phyloP scores from a whole-genome alignment of 2,113 vertebrate genomes.

The Piaya cayana region DNA sequence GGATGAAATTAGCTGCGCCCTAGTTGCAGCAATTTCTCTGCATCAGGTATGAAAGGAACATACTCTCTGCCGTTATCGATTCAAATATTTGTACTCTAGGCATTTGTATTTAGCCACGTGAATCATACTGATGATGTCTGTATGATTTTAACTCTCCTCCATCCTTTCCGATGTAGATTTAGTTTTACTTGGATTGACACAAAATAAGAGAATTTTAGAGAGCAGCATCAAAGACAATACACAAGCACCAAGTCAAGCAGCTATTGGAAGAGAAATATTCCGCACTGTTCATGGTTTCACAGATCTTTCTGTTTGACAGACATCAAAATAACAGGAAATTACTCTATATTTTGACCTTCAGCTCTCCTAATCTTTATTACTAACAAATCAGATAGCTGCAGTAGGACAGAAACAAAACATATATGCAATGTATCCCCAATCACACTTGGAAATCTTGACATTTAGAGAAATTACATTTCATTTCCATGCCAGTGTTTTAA shows the following conservation, averaged over 20 bases:
- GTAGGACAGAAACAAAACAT: neutral
- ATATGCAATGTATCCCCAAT: neutral
- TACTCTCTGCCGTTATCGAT: neutral
- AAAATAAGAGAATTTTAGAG: neutral
- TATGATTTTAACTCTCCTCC: neutral
- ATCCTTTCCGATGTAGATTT: neutral
- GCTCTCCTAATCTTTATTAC: neutral
- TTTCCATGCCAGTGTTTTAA: conserved; percentile 4
- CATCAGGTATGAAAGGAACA: neutral
- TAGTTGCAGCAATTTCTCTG: conserved; percentile 13
- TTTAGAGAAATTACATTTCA: conserved; percentile 48
- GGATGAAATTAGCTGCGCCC: conserved; percentile 3
- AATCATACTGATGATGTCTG: neutral
- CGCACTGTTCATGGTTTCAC: neutral
- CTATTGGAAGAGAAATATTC: neutral
- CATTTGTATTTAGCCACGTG: neutral
- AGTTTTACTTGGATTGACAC: neutral
- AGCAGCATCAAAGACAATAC: accelerated
- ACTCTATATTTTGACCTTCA: neutral
- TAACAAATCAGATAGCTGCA: neutral
- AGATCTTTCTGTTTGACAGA: neutral
- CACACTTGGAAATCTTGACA: conserved; percentile 48
- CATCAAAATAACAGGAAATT: neutral
- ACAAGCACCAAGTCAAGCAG: neutral
- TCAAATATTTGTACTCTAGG: neutral